Conservation (phyloP, 2,797 vertebrate species). For the Pangasius macronema region DNA sequence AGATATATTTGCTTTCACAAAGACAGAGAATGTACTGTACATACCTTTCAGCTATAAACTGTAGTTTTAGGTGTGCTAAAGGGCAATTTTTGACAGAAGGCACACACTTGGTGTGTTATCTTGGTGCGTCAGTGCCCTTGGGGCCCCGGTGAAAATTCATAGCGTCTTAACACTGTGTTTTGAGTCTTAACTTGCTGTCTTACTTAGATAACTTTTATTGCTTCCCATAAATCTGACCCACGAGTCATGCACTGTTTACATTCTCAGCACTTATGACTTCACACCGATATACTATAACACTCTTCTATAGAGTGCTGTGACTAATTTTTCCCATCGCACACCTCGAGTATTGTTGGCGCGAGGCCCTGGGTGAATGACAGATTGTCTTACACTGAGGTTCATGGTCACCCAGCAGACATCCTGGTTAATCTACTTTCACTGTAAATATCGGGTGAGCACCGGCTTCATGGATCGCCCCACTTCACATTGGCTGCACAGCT, state of each 20-base stretch:
- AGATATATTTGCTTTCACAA: background rate
- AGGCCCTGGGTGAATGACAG: constrained; percentile 33
- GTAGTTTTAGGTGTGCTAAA: background rate
- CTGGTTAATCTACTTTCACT: constrained; percentile 44
- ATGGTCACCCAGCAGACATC: constrained; percentile 40
- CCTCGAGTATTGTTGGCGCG: constrained; percentile 5
- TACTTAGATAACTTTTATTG: background rate
- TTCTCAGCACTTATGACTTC: constrained; percentile 15
- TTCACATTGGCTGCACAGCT: constrained; percentile 49
- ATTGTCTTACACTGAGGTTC: constrained; percentile 35
- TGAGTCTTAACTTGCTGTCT: background rate
- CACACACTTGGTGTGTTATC: background rate
- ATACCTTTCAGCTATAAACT: background rate
- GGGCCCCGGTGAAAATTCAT: background rate
- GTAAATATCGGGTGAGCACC: constrained; percentile 44
- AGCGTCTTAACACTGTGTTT: background rate
- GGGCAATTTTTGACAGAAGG: constrained; percentile 2
- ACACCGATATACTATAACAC: constrained; percentile 7
- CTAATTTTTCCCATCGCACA: constrained; percentile 8
- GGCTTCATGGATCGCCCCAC: background rate
- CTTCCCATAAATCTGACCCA: background rate
- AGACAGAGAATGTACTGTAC: background rate
- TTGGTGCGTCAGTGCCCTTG: background rate
- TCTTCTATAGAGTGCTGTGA: background rate
- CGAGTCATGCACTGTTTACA: background rate